Evolutionary conservation across 2,797 vertebrate genomes (phyloP).

Genomic region (Cetoscarus ocellatus): DNA sequence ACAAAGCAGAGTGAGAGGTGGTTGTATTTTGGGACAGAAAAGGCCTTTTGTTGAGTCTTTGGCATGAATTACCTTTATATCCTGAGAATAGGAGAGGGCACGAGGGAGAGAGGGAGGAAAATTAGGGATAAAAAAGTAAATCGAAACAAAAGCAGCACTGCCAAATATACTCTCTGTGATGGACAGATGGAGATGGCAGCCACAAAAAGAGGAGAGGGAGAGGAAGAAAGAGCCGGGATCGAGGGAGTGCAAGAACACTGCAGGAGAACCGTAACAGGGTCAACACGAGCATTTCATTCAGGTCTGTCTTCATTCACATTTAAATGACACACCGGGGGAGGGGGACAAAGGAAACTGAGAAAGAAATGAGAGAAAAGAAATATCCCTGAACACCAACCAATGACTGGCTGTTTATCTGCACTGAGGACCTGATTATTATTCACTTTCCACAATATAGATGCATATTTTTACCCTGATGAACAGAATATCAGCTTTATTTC

Average conservation of each 20-base stretch:
- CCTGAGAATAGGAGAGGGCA: conserved; percentile 88
- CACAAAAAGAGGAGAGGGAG: conserved; percentile 51
- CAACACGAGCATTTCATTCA: conserved; percentile 79
- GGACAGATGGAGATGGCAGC: conserved; percentile 64
- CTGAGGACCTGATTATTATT: too few relatives aligned
- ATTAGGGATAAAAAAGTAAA: conserved; percentile 95
- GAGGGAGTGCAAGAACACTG: conserved; percentile 77
- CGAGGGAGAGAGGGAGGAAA: conserved; percentile 92
- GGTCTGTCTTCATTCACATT: conserved; percentile 26
- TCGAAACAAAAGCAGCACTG: conserved; percentile 79
- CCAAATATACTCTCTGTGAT: conserved; percentile 75
- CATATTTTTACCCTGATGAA: too few relatives aligned
- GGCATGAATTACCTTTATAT: conserved; percentile 93
- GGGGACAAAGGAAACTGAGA: neutral
- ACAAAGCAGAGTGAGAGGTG: conserved; percentile 72
- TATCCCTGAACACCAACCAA: neutral
- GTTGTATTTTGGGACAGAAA: conserved; percentile 86
- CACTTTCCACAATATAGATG: too few relatives aligned
- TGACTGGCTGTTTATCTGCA: neutral
- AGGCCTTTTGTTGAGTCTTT: conserved; percentile 93
- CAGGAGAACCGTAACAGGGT: conserved; percentile 78
- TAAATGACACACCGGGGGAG: conserved; percentile 6
- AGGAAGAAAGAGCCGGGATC: conserved; percentile 50
- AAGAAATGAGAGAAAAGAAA: neutral
- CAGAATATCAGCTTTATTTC: too few relatives aligned